Base-by-base conservation (phyloP, 2,797 vertebrate genomes). In the Bryconaethiops microstoma region DNA sequence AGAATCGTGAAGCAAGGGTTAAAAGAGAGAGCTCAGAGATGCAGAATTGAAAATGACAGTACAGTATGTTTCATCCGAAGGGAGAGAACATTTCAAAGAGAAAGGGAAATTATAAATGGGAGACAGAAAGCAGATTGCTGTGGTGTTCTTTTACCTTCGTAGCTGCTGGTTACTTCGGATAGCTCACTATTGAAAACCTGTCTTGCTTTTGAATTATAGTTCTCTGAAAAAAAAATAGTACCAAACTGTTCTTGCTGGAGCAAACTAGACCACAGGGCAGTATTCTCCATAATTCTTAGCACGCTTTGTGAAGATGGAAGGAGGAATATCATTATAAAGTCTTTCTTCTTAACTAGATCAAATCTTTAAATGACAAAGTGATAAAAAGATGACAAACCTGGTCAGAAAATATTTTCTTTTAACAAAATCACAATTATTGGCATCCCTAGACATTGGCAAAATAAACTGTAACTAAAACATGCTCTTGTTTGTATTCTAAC, bases 11-110 rank as follows among this genome's bases (percentile, higher is more conserved):
- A 73, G 71, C 60, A 81, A 76, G 55, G 68, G 76, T 79, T 80
- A 81, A 84, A 40, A 57, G 50, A 64, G 68, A 45, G 39, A 57
- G 57, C 77, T 40, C 68, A 10, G n/a, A 76, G 65, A 82, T 52
- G 21, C 42, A 54, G 48, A 79, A 73, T 35, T 3, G n/a, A 80
- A 68, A 67, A 16, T 16, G 17, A 74, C 67, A 52, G 57, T 64
- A 40, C 59, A 55, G 23, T 71, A 57, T 74, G 55, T 79, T 81
- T 77, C 60, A 52, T 82, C 54, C 48, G 23, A 69, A 69, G 73
- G 14, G 45, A 78, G 35, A 23, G 55, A 78, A 64, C 3, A 16
- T 17, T 50, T 69, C 50, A 64, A 70, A 78, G 35, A 21, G n/a
- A 74, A 54, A n/a, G 5, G 5, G 25, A 42, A 55, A 54, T 1